phyloP scores from a whole-genome alignment of 2,888 invertebrate genomes.

The Eupithecia dodoneata region DNA sequence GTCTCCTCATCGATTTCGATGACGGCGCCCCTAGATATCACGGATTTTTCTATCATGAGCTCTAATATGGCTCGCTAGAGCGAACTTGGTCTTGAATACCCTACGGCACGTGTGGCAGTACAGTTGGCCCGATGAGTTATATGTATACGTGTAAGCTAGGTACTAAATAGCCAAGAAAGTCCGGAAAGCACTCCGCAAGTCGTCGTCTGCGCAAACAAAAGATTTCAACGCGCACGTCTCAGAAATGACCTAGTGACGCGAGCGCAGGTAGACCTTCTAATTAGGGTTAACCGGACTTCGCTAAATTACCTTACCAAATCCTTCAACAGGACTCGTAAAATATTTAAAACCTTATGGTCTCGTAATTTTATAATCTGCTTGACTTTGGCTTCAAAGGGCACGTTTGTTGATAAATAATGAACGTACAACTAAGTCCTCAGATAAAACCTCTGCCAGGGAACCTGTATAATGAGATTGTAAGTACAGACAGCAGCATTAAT shows the following conservation, averaged over 20 bases:
- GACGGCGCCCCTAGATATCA: no score
- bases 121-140: no score
- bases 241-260: not conserved
- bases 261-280: not conserved
- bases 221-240: not conserved
- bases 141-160: not conserved
- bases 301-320: not conserved
- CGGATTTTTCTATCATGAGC: no score
- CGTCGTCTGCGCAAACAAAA: not conserved
- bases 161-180: not conserved
- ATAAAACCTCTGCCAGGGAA: not conserved
- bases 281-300: conserved; percentile 2
- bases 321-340: not conserved
- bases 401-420: not conserved
- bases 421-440: not conserved
- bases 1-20: no score
- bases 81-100: no score
- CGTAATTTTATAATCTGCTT: not conserved
- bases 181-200: not conserved
- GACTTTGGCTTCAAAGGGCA: not conserved
- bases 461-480: not conserved
- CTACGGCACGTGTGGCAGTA: no score
- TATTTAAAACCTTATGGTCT: not conserved
- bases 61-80: no score
- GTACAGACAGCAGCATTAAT: no score